Evolutionary conservation across 1,140 invertebrate species (phyloP).

Genomic region (Lutraria rhynchaena): DNA sequence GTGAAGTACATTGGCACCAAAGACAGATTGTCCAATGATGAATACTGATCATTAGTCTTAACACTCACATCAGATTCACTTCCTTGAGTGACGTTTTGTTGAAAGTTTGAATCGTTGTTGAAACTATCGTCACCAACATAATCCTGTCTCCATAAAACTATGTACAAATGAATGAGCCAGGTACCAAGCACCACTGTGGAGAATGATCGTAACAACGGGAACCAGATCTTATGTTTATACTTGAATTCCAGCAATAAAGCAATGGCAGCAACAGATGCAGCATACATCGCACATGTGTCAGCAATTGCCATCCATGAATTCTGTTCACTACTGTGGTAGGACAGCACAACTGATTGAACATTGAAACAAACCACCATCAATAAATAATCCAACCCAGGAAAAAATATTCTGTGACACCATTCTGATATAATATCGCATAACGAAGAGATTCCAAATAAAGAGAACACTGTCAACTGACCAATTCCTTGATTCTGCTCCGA

Average conservation of each 20-base stretch:
- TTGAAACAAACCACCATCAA: slow-evolving; percentile 61
- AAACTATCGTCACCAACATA: neutral
- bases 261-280: slow-evolving; percentile 41
- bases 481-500: slow-evolving; percentile 39
- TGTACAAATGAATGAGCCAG: slow-evolving; percentile 63
- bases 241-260: slow-evolving; percentile 59
- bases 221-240: slow-evolving; percentile 58
- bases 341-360: slow-evolving; percentile 54
- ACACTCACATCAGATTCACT: slow-evolving; percentile 6
- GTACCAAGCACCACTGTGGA: slow-evolving; percentile 65
- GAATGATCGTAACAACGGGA: slow-evolving; percentile 61
- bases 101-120: no score
- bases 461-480: slow-evolving; percentile 60
- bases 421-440: slow-evolving; percentile 62
- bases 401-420: slow-evolving; percentile 51
- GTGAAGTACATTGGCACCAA: slow-evolving; percentile 62
- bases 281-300: slow-evolving; percentile 41
- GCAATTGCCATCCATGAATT: slow-evolving; percentile 28
- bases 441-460: slow-evolving; percentile 59
- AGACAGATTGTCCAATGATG: slow-evolving; percentile 34
- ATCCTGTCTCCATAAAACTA: slow-evolving; percentile 46
- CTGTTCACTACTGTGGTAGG: slow-evolving; percentile 45
- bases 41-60: no score
- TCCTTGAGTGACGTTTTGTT: no score
- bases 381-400: slow-evolving; percentile 62